Conservation (phyloP, 2,113 vertebrate species). For the Heptranchias perlo region DNA sequence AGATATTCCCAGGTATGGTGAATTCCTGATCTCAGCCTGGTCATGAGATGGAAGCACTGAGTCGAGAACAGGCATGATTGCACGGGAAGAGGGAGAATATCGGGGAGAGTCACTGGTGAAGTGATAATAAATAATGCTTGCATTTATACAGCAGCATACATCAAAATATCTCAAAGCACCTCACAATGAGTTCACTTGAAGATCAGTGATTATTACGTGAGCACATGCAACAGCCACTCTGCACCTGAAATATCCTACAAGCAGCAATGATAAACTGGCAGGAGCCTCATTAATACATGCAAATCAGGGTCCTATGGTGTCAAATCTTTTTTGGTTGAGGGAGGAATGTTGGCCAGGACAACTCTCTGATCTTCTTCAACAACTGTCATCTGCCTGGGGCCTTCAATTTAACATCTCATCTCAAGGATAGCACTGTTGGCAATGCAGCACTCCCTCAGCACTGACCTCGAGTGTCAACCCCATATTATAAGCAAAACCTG, state of each 20-base stretch:
- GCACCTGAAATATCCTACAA: neutral
- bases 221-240: neutral
- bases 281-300: neutral
- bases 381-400: no score
- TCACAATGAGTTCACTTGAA: neutral
- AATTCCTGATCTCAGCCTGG: neutral
- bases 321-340: neutral
- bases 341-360: no score
- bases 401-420: no score
- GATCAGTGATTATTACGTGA: neutral
- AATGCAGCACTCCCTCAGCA: no score
- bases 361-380: no score
- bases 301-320: neutral
- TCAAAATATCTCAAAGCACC: neutral
- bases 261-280: neutral
- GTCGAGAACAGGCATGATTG: neutral
- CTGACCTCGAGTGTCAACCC: no score
- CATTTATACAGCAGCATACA: neutral
- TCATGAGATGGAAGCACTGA: neutral
- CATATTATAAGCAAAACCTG: no score
- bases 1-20: neutral
- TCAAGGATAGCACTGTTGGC: no score
- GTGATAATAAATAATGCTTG: neutral
- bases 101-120: neutral
- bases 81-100: neutral